Evolutionary conservation across 2,113 vertebrate species (phyloP).

Genomic region (Rhadina sibilatrix): DNA sequence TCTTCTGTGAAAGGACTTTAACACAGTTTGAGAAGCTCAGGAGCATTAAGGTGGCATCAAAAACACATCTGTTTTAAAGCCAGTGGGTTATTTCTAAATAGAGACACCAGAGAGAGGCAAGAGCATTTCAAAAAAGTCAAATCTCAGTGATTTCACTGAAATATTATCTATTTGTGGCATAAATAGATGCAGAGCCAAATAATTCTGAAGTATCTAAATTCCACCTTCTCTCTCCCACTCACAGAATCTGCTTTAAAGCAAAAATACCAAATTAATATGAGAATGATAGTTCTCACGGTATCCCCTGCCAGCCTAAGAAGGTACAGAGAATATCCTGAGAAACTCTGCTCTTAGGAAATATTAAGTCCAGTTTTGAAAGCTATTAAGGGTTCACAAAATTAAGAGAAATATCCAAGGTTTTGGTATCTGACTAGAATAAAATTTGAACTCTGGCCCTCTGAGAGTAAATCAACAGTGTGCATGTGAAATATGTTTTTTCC

Average conservation of each 20-base stretch:
- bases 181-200: conserved; percentile 17
- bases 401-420: not conserved
- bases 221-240: conserved; percentile 43
- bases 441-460: not conserved
- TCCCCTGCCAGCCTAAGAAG: conserved; percentile 20
- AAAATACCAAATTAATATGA: conserved; percentile 37
- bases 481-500: not conserved
- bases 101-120: not conserved
- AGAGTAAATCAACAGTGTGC: not conserved
- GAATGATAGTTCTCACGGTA: conserved; percentile 34
- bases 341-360: not conserved
- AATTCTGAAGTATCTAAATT: conserved; percentile 46
- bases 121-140: not conserved
- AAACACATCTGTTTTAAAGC: not conserved
- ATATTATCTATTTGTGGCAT: conserved; percentile 50
- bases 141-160: not conserved
- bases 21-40: not conserved
- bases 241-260: conserved; percentile 47
- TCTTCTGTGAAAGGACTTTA: not conserved
- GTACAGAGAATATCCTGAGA: conserved; percentile 19
- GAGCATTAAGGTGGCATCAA: not conserved
- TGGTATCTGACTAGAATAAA: not conserved
- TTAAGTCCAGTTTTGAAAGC: not conserved
- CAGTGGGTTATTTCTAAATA: not conserved
- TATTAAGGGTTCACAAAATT: not conserved